Base-by-base conservation (phyloP, 1,140 invertebrate genomes). In the Gerris buenoi region DNA sequence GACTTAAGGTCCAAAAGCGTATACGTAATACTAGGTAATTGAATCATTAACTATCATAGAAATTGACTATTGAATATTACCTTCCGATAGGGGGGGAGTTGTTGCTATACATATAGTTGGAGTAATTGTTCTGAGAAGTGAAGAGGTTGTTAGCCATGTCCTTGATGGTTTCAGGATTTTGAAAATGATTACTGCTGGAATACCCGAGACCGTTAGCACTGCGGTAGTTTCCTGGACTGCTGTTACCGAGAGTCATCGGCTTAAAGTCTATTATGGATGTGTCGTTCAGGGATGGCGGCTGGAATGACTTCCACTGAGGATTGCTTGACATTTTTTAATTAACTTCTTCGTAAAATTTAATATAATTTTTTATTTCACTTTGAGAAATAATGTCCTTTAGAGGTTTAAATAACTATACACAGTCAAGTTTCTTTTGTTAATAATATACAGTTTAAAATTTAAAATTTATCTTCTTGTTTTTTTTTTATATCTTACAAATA, bases 221-320 rank as follows among this genome's bases (percentile, higher is more conserved):
- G 58, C 64, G 82, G 84, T 81, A 75, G 84, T 79, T 77, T 84
- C 84, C 76, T 83, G 86, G 73, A n/a, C 62, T 67, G 64, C 56
- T 65, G 22, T 33, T 68, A 22, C 33, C 25, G 25, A 18, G 56
- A 18, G 63, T 22, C 83, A 84, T 81, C 75, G 84, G 79, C 76
- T 85, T 85, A 76, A 83, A 87, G 73, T 87, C 86, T 74, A 88
- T 79, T 78, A 88, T 86, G 77, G 85, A 72, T 25, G 72, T 83
- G 77, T 88, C 86, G 76, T 83, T 84, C 78, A 84, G 80, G 64
- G 81, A 80, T 84, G 88, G 87, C 86, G 89, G 87, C 85, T 91
- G 88, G 86, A 91, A 90, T 77, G 84, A 84, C 82, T 89, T 91
- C 89, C 89, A 92, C 88, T 91, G 89, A 89, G 88, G 88, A 89